These are phyloP conservation scores for Patella vulgata DNA, from an alignment of 1,140 invertebrate genomes.

Conservation along the genomic window DNA sequence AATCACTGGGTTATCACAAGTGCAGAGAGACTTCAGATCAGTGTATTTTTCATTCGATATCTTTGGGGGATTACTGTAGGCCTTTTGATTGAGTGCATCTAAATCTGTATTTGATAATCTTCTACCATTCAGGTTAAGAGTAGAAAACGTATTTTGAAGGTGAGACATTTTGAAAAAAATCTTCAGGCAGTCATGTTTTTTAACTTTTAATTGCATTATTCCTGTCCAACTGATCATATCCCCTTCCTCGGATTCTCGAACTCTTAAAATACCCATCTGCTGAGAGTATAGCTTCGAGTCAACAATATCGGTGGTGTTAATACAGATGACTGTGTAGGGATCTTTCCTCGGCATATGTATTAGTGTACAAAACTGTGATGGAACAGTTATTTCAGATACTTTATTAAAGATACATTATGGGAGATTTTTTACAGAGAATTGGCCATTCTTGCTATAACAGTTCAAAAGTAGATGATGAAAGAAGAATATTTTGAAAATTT, in stretches of 20 bases:
- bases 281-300: neutral
- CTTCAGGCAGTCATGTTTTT: neutral
- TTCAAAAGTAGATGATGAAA: too few species aligned
- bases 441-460: too few species aligned
- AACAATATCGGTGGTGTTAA: neutral
- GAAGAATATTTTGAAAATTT: too few species aligned
- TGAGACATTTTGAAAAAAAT: neutral
- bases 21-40: too few species aligned
- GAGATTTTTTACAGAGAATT: too few species aligned
- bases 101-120: too few species aligned
- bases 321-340: neutral
- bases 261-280: neutral
- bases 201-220: conserved; percentile 3
- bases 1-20: too few species aligned
- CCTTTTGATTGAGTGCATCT: too few species aligned
- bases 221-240: neutral
- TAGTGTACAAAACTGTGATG: neutral
- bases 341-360: neutral
- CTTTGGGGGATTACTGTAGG: too few species aligned
- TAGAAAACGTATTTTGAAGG: neutral
- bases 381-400: neutral
- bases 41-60: too few species aligned
- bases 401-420: neutral
- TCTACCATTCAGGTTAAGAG: neutral
- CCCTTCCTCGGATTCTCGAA: neutral